Evolutionary conservation across 1,140 invertebrate genomes (phyloP).

Genomic region (Apis laboriosa): DNA sequence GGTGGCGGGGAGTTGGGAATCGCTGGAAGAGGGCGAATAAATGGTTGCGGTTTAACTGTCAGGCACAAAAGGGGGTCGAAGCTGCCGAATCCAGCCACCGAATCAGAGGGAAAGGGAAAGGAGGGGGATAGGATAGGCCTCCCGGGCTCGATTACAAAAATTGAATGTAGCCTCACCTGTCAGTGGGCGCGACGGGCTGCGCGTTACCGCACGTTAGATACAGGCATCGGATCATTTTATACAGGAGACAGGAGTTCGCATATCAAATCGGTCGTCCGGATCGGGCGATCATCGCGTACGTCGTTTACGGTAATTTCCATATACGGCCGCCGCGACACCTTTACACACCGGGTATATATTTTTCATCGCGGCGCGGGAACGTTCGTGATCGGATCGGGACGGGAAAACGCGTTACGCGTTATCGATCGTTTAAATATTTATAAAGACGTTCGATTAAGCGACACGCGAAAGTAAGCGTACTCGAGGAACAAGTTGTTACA

Average conservation of each 20-base stretch:
- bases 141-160: constrained; percentile 68
- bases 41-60: constrained; percentile 69
- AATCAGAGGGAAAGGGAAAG: background rate
- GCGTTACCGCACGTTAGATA: constrained; percentile 49
- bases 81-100: constrained; percentile 64
- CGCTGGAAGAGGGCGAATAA: constrained; percentile 55
- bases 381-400: background rate
- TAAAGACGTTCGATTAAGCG: background rate
- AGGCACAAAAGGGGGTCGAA: constrained; percentile 64
- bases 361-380: background rate
- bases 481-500: background rate
- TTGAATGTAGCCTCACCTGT: constrained; percentile 68
- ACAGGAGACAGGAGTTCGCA: constrained; percentile 26
- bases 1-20: constrained; percentile 19
- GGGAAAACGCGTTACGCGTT: background rate
- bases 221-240: constrained; percentile 48
- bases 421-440: constrained; percentile 26
- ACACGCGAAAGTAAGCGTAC: background rate
- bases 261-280: constrained; percentile 35
- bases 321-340: background rate
- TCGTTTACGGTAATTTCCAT: constrained; percentile 31
- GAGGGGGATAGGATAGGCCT: constrained; percentile 28
- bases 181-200: constrained; percentile 47
- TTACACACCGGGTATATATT: background rate
- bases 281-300: background rate